Evolutionary conservation across 2,113 vertebrate genomes (phyloP), one percentile per base, ranked within the genome.

Genomic region (Osmerus mordax): DNA sequence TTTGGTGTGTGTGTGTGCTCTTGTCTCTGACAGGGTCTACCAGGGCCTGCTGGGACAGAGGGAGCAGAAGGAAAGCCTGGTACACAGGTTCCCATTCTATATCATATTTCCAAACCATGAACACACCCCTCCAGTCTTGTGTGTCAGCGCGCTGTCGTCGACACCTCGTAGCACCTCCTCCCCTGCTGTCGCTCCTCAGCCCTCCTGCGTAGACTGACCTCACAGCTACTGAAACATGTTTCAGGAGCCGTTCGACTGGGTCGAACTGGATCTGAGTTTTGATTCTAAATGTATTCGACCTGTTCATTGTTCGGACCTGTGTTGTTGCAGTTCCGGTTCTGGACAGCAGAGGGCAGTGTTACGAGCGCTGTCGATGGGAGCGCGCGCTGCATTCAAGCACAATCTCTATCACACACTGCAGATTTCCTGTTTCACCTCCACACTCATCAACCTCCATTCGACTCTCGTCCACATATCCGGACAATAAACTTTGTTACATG

Each of bases 11-110:
- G 54, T 55, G 53, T 69, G 54, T 59, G 60, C 65, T 52, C 67
- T 32, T 29, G 14, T 52, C 15, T 61, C 32, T 64, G 60, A 7
- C 85, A 97, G 95, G 95, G 94, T 88, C 89, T 81, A 0, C 85
- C 77, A 47, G 95, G 94, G 16, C 65, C 79, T 72, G 88, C 81
- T 0, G 95, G 94, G 90, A 84, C 84, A 77, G 79, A 81, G 85
- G 92, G 92, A 91, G 69, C 90, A 83, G 91, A 92, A 92, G 92
- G 92, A 93, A 93, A 93, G 92, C 91, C 92, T 92, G 92, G 92
- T 93, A 93, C 90, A 93, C 92, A 93, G 92, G 92, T 93, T 93
- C 92, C 91, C 91, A 90, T 92, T 92, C 89, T 91, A 89, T 87
- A 85, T 89, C 87, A 89, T 90, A 91, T 92, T 89, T 87, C 88